These are phyloP conservation scores for Lucilia sericata DNA, from an alignment of 1,140 invertebrate species.

Conservation along the genomic window DNA sequence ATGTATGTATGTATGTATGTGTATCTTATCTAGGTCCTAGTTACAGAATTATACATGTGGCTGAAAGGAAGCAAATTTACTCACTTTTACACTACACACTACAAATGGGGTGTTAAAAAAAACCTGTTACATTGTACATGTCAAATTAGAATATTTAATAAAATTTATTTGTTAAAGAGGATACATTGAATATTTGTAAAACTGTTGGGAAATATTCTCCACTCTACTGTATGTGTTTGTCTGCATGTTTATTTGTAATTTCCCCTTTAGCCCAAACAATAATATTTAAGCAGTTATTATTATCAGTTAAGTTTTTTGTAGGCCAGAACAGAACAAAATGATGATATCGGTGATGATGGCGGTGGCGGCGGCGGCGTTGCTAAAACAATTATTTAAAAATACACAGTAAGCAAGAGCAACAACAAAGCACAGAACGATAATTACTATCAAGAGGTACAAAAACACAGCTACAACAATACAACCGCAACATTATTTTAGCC, in stretches of 20 bases:
- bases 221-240: too few relatives aligned
- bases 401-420: not conserved
- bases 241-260: constrained; percentile 14
- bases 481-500: not conserved
- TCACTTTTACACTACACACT: too few relatives aligned
- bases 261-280: not conserved
- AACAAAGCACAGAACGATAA: not conserved
- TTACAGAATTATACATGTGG: too few relatives aligned
- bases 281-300: constrained; percentile 10
- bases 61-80: too few relatives aligned
- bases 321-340: not conserved
- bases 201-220: too few relatives aligned
- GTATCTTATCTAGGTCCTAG: too few relatives aligned
- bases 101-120: too few relatives aligned
- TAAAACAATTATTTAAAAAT: constrained; percentile 18
- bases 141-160: too few relatives aligned
- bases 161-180: too few relatives aligned
- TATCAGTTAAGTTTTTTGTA: not conserved
- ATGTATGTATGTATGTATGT: too few relatives aligned
- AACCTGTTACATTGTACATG: too few relatives aligned
- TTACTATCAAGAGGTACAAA: constrained; percentile 4
- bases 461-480: not conserved
- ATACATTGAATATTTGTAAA: too few relatives aligned
- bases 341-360: not conserved
- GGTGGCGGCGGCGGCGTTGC: constrained; percentile 11